A percentile compares a stretch with the other conserved stretches of the same genome.
Evolutionary conservation across 1,140 invertebrate genomes (phyloP).

Genomic region (Drosophila jambulina): DNA sequence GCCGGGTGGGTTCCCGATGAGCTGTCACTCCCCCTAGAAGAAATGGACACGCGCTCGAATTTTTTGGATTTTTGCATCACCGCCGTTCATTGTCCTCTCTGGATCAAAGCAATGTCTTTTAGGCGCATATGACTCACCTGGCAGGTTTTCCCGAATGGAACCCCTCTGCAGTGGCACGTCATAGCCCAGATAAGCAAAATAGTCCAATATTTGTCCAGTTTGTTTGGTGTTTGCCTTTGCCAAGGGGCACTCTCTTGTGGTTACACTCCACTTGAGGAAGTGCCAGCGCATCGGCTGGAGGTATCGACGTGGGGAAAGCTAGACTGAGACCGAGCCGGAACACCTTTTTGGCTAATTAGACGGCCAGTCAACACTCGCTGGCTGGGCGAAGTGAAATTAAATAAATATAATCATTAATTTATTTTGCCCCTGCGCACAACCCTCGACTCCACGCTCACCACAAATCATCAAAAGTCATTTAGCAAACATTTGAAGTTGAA

Average conservation of each 20-base stretch:
- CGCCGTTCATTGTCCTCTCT: slow-evolving; percentile 43
- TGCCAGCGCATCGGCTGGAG: slow-evolving; percentile 29
- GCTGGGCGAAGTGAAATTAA: slow-evolving; percentile 61
- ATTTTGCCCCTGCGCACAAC: slow-evolving; percentile 60
- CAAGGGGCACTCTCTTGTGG: not conserved
- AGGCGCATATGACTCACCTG: slow-evolving; percentile 34
- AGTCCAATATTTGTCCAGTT: slow-evolving; percentile 42
- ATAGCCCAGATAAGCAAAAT: slow-evolving; percentile 17
- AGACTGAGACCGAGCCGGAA: slow-evolving; percentile 16
- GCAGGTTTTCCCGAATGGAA: slow-evolving; percentile 11
- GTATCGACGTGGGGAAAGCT: slow-evolving; percentile 18
- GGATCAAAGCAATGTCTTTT: slow-evolving; percentile 32
- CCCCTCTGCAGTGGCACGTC: slow-evolving; percentile 10
- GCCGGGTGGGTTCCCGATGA: slow-evolving; percentile 14
- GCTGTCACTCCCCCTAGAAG: slow-evolving; percentile 36
- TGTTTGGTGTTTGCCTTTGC: slow-evolving; percentile 25
- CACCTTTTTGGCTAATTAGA: slow-evolving; percentile 69
- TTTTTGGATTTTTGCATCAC: slow-evolving; percentile 22
- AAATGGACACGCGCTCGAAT: slow-evolving; percentile 21
- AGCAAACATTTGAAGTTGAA: slow-evolving; percentile 84
- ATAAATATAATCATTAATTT: slow-evolving; percentile 83
- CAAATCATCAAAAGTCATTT: slow-evolving; percentile 84
- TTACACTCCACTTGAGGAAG: slow-evolving; percentile 31
- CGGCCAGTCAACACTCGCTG: slow-evolving; percentile 66
- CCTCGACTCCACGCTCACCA: slow-evolving; percentile 56